These are phyloP conservation scores for Scaptomyza cyrtandrae DNA, from an alignment of 2,888 invertebrate genomes.

Conservation along the genomic window DNA sequence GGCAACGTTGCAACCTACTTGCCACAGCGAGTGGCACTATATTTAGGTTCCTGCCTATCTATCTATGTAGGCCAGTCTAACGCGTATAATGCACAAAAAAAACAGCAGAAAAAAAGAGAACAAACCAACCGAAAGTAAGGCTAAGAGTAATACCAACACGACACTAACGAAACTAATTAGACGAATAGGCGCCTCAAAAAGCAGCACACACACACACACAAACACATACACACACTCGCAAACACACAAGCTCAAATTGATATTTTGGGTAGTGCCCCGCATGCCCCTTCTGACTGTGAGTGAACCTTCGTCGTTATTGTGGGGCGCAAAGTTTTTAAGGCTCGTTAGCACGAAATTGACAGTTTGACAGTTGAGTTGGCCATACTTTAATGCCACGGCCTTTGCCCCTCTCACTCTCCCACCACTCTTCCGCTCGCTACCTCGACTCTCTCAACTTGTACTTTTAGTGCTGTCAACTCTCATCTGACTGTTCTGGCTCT, in stretches of 20 bases:
- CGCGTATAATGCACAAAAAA: slow-evolving; percentile 27
- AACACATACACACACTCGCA: slow-evolving; percentile 29
- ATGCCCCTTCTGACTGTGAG: no score
- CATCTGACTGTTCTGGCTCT: slow-evolving; percentile 41
- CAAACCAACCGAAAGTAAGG: slow-evolving; percentile 30
- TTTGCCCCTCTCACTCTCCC: slow-evolving; percentile 36
- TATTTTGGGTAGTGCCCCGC: slow-evolving; percentile 66
- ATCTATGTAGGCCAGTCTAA: slow-evolving; percentile 69
- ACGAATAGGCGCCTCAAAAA: slow-evolving; percentile 69
- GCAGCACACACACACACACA: slow-evolving; percentile 44
- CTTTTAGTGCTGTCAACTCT: slow-evolving; percentile 2
- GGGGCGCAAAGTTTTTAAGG: slow-evolving; percentile 73
- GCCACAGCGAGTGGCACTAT: slow-evolving; percentile 24
- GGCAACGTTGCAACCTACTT: slow-evolving; percentile 30
- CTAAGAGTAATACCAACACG: slow-evolving; percentile 58
- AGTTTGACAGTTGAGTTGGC: slow-evolving; percentile 82
- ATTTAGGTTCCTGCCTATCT: slow-evolving; percentile 49
- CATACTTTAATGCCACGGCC: slow-evolving; percentile 77
- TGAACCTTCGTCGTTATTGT: slow-evolving; percentile 36
- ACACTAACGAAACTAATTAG: slow-evolving; percentile 81
- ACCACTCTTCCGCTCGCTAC: not conserved
- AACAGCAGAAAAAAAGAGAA: slow-evolving; percentile 22
- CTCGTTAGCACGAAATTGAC: slow-evolving; percentile 81
- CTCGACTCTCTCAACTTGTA: slow-evolving; percentile 1
- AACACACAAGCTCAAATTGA: slow-evolving; percentile 72